Evolutionary conservation across 2,888 invertebrate species (phyloP), one percentile per base, ranked within the genome.

Genomic region (Cosmia trapezina): DNA sequence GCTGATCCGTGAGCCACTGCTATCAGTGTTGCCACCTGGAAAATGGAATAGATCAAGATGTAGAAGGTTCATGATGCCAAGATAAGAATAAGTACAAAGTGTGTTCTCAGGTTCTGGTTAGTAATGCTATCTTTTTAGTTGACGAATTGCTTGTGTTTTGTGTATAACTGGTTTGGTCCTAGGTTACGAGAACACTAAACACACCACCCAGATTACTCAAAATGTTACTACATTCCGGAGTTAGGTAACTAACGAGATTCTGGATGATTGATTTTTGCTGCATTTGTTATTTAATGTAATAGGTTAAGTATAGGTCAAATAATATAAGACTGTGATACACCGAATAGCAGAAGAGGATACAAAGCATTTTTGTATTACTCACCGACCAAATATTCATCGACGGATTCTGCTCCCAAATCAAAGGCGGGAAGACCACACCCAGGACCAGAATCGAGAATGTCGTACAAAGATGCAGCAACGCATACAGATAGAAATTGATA

Each of bases 401-500:
- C 1, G 92, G 92, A 86, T 94, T 94, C 78, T 93, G 91, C 76
- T 94, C 93, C 93, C 95, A 97, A 62, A 97, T 89, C 82, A 96
- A 93, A 37, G 95, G 93, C 0, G 97, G 97, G 86, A 96, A 97
- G 41, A 97, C 86, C 0, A 96, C 90, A 49, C 96, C 96, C 68
- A 97, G 93, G 1, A 96, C 90, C 60, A 97, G 91, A 41, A 95
- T 90, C 0, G 97, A 97, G 86, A 95, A 97, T 37, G 96, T 97
- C 2, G 96, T 96, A 59, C 96, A 96, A 43, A 97, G 87, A 81
- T 97, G 94, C 66, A 96, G 91, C 54, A 97, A 83, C 5, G 96
- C 93, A 68, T 97, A 96, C 80, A 97, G 91, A 85, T 97, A 97
- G 90, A 97, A 97, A 68, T 96, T 95, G 1, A 95, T 70, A 80